Evolutionary conservation across 2,113 vertebrate species (phyloP).

Genomic region (Pardalotus punctatus): DNA sequence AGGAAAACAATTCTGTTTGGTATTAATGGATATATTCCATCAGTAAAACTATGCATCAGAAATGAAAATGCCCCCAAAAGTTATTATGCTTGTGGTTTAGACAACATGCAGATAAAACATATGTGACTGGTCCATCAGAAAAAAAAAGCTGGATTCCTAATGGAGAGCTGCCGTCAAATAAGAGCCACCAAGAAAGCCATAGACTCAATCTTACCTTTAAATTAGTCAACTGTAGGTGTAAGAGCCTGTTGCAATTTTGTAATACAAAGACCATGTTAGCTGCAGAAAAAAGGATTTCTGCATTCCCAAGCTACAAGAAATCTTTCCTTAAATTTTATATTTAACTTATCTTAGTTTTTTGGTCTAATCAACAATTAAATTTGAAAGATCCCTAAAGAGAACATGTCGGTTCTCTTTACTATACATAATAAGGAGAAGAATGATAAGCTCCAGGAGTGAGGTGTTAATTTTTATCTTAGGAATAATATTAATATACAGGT

Average conservation of each 20-base stretch:
- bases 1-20: neutral
- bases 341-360: neutral
- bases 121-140: constrained; percentile 4
- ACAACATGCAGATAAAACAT: constrained; percentile 13
- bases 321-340: neutral
- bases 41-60: constrained; percentile 6
- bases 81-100: neutral
- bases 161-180: neutral
- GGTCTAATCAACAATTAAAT: neutral
- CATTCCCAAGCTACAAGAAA: neutral
- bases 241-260: neutral
- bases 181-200: neutral
- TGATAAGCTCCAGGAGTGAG: neutral
- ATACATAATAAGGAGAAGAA: neutral
- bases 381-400: neutral
- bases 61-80: neutral
- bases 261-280: neutral
- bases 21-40: neutral
- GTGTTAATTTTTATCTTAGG: neutral
- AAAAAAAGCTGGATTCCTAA: neutral
- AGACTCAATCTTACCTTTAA: neutral
- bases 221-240: neutral
- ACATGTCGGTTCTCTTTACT: neutral
- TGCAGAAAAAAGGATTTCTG: neutral
- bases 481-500: neutral